Evolutionary conservation across 2,797 vertebrate species (phyloP), one percentile per base, ranked within the genome.

Genomic region (Trichosurus vulpecula): DNA sequence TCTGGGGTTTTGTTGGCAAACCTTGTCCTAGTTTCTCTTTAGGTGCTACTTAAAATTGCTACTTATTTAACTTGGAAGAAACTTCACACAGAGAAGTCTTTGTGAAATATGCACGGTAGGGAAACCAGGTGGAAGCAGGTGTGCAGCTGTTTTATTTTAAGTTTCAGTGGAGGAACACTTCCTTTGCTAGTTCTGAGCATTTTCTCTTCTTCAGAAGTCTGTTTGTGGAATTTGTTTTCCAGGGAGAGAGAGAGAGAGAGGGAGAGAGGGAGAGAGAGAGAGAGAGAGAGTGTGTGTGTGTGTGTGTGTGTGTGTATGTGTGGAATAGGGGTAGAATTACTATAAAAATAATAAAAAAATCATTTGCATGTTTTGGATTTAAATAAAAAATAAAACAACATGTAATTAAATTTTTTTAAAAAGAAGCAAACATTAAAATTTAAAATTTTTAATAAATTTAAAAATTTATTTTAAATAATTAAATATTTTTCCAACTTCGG

Each of bases 31-130:
- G 92, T 98, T 98, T 98, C 98, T 98, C 98, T 95, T 95, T 98
- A 99, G 98, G 98, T 99, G 98, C 99, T 99, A 98, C 98, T 98
- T 93, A 98, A 98, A 98, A 97, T 96, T 97, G 96, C 98, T 98
- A 97, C 98, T 99, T 99, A 99, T 99, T 99, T 99, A 98, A 97
- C 97, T 99, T 99, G 99, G 99, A 99, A 89, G 92, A 52, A 53
- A 98, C 99, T 99, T 99, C 98, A 99, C 98, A 99, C 96, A 98
- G 98, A 91, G 11, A 95, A 96, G 97, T 97, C 97, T 81, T 96
- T 96, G 97, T 96, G 98, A 97, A 98, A 98, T 98, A 96, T 92
- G 98, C 95, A 94, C 93, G 54, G 96, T 89, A 96, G 98, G 97
- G 98, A 97, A 98, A 97, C 97, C 98, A 98, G 98, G 98, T 98